These are phyloP conservation scores for Parthenolecanium corni DNA, from an alignment of 2,888 invertebrate species.

Conservation along the genomic window DNA sequence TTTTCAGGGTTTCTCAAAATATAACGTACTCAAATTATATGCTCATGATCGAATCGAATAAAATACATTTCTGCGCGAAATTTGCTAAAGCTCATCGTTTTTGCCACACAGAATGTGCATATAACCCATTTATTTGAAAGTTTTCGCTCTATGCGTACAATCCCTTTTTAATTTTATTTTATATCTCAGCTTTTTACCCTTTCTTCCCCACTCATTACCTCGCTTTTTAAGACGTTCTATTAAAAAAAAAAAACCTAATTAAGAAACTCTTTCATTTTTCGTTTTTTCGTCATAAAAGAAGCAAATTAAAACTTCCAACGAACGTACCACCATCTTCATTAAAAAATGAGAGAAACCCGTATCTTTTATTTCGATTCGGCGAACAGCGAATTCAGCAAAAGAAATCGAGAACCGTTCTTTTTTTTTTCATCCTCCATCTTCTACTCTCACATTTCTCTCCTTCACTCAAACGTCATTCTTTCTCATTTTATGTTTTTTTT, in stretches of 20 bases:
- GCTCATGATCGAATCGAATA: too few relatives aligned
- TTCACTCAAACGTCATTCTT: too few relatives aligned
- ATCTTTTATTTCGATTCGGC: conserved; percentile 25
- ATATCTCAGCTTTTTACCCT: neutral
- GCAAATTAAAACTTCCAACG: conserved; percentile 24
- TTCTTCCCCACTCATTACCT: neutral
- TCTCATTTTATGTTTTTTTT: too few relatives aligned
- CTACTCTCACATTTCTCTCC: too few relatives aligned
- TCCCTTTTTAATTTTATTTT: conserved; percentile 21
- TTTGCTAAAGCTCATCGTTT: too few relatives aligned
- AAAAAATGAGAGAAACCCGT: conserved; percentile 24
- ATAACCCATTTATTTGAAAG: conserved; percentile 14
- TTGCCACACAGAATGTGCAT: neutral
- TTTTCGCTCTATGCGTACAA: conserved; percentile 11
- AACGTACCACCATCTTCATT: conserved; percentile 26
- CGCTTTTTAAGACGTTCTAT: conserved; percentile 11
- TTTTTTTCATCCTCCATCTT: too few relatives aligned
- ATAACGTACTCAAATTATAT: too few relatives aligned
- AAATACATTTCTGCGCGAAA: too few relatives aligned
- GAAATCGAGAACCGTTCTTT: conserved; percentile 19
- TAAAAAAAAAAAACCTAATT: conserved; percentile 18
- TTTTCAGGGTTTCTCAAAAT: too few relatives aligned
- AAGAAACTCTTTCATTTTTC: conserved; percentile 26
- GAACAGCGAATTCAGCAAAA: conserved; percentile 23
- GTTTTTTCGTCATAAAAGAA: conserved; percentile 25